These are phyloP conservation scores for Pachyramphus minor DNA, from an alignment of 2,113 vertebrate genomes.

Conservation along the genomic window DNA sequence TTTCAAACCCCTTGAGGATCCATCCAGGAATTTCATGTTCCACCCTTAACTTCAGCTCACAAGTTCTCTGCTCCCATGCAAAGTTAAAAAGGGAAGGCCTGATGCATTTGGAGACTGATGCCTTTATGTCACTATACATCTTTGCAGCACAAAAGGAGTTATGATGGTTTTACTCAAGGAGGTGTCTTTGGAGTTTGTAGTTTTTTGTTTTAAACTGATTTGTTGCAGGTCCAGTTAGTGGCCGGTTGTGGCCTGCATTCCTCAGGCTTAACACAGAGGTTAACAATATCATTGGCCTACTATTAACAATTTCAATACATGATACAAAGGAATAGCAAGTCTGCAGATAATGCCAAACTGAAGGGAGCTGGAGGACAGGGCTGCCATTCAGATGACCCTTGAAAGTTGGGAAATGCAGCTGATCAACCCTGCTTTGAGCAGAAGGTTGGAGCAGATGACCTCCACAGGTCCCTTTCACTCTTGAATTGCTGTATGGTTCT, in stretches of 20 bases:
- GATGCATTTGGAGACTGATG: neutral
- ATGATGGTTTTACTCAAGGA: neutral
- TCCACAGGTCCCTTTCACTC: neutral
- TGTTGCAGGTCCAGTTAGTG: neutral
- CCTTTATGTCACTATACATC: neutral
- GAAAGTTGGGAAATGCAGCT: neutral
- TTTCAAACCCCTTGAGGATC: neutral
- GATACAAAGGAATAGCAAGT: neutral
- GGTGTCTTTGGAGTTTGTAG: fast-evolving
- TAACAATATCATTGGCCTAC: neutral
- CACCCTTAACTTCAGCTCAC: neutral
- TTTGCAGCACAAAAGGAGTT: neutral
- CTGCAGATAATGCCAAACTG: neutral
- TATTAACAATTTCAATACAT: neutral
- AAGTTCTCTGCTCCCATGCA: neutral
- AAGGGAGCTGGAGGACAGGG: neutral
- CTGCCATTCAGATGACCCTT: neutral
- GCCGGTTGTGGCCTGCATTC: neutral
- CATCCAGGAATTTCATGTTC: neutral
- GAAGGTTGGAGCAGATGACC: neutral
- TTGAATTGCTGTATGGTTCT: neutral
- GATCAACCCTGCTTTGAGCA: neutral
- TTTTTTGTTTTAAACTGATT: neutral
- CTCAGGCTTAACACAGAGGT: neutral
- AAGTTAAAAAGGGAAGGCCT: neutral